phyloP scores from a whole-genome alignment of 2,888 invertebrate genomes.

The Coremacera marginata region DNA sequence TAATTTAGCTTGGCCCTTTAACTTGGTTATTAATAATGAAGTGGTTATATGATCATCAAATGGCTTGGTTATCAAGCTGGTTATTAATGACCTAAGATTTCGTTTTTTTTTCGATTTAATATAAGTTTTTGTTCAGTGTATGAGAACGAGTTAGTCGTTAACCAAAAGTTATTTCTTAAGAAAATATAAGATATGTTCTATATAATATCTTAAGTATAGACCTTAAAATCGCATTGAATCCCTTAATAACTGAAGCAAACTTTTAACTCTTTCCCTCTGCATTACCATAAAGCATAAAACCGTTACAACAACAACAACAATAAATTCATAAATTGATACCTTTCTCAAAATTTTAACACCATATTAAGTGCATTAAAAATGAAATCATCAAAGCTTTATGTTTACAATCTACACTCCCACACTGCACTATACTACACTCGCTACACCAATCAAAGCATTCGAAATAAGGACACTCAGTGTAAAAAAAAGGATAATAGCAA shows the following conservation, averaged over 20 bases:
- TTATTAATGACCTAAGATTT: no score
- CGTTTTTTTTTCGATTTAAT: no score
- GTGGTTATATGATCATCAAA: no score
- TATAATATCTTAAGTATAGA: background rate
- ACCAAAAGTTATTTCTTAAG: no score
- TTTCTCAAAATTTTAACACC: constrained; percentile 15
- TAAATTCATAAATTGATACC: constrained; percentile 38
- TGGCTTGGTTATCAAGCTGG: no score
- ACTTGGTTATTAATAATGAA: no score
- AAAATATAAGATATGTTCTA: no score
- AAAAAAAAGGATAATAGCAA: background rate
- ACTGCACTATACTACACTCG: background rate
- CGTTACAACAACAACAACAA: background rate
- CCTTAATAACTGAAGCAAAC: background rate
- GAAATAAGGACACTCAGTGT: background rate
- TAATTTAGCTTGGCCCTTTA: no score
- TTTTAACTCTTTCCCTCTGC: background rate
- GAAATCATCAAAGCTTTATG: constrained; percentile 21
- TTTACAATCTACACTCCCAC: background rate
- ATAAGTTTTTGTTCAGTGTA: no score
- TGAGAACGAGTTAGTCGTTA: no score
- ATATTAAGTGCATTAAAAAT: constrained; percentile 16
- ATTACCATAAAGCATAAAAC: background rate
- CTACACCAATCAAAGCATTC: background rate
- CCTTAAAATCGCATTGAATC: background rate